Percentiles rank a stretch among this genome's conserved stretches.
Evolutionary conservation across 2,797 vertebrate species (phyloP).

Genomic region (Etheostoma perlongum): DNA sequence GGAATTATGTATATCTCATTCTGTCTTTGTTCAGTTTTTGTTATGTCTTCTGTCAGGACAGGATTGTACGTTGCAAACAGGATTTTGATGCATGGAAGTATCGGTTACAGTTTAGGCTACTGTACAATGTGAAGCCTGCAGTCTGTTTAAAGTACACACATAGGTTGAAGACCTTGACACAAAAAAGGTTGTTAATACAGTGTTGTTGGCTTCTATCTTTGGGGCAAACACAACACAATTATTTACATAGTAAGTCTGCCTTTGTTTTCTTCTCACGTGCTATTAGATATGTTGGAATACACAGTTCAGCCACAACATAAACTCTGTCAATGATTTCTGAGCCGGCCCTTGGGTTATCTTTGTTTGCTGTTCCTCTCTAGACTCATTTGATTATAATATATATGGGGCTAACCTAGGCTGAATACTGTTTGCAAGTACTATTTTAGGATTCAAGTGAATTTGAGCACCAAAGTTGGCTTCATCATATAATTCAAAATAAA

Average conservation of each 20-base stretch:
- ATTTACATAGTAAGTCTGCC: slow-evolving; percentile 7
- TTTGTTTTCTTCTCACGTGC: slow-evolving; percentile 39
- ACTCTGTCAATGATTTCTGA: slow-evolving; percentile 78
- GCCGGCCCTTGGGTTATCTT: slow-evolving; percentile 67
- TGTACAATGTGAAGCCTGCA: slow-evolving; percentile 6
- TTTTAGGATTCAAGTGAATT: slow-evolving; percentile 8
- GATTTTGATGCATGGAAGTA: slow-evolving; percentile 6
- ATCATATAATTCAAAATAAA: not conserved
- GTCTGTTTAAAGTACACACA: slow-evolving; percentile 2
- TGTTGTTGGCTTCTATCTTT: not conserved
- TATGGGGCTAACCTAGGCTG: slow-evolving; percentile 13
- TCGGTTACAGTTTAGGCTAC: not conserved
- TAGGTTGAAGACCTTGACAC: slow-evolving; percentile 9
- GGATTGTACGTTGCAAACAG: slow-evolving; percentile 6
- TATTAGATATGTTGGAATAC: slow-evolving; percentile 42
- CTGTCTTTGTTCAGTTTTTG: slow-evolving; percentile 5
- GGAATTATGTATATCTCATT: not conserved
- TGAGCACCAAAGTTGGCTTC: not conserved
- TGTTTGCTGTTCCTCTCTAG: slow-evolving; percentile 55
- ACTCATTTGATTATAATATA: slow-evolving; percentile 50
- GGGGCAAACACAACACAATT: not conserved
- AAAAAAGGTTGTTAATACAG: not conserved
- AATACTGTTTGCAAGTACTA: slow-evolving; percentile 11
- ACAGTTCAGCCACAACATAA: slow-evolving; percentile 60
- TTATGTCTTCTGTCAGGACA: slow-evolving; percentile 10